phyloP scores from a whole-genome alignment of 37 sponge, comb jelly and placozoan species.

The Cladorhizidae sp. region DNA sequence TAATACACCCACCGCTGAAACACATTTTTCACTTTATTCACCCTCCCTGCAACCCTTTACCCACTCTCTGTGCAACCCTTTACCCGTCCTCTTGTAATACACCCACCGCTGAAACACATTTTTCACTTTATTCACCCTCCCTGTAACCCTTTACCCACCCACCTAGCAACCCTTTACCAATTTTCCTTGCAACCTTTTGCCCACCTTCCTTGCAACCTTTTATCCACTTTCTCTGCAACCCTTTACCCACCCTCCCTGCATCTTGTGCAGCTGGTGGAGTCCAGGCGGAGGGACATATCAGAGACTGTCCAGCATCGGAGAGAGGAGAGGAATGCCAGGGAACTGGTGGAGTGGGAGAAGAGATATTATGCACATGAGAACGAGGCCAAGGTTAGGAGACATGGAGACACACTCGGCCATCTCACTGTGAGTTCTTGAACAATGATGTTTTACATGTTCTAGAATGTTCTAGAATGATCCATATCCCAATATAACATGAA shows the following conservation, averaged over 20 bases:
- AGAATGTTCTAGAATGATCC: too few relatives aligned
- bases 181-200: not conserved
- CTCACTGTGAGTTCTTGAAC: constrained; percentile 44
- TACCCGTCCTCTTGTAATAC: too few relatives aligned
- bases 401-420: constrained; percentile 54
- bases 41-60: too few relatives aligned
- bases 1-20: not conserved
- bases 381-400: constrained; percentile 31
- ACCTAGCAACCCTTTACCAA: not conserved
- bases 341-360: constrained; percentile 46
- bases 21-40: not conserved
- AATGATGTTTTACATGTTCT: too few relatives aligned
- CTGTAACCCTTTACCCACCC: not conserved
- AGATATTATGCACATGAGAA: constrained; percentile 29
- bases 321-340: constrained; percentile 35
- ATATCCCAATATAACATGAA: too few relatives aligned
- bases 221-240: not conserved
- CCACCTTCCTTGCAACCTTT: not conserved
- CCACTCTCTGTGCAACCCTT: too few relatives aligned
- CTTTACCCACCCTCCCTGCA: not conserved
- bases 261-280: constrained; percentile 26
- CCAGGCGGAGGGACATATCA: constrained; percentile 13
- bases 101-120: not conserved
- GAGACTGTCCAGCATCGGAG: constrained; percentile 26
- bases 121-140: not conserved